A percentile compares a stretch with the other conserved stretches of the same genome.
phyloP scores from a whole-genome alignment of 2,797 vertebrate species.

The Acanthopagrus latus region DNA sequence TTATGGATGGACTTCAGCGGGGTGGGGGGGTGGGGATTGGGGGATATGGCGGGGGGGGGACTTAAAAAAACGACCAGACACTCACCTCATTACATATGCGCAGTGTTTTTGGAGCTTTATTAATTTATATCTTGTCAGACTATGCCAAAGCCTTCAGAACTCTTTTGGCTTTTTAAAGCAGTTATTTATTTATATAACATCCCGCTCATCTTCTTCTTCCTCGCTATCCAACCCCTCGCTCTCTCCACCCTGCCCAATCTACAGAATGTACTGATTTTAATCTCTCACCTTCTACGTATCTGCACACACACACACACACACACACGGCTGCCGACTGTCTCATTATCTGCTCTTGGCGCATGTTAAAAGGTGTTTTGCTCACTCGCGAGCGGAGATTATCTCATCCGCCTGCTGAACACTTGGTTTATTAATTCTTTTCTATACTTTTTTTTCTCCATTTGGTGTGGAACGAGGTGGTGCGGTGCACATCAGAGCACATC shows the following conservation, averaged over 20 bases:
- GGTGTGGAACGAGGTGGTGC: constrained; percentile 16
- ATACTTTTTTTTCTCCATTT: constrained; percentile 3
- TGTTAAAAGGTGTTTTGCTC: constrained; percentile 79
- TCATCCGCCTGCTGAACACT: constrained; percentile 51
- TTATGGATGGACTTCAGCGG: constrained; percentile 73
- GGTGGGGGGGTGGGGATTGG: background rate
- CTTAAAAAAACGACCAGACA: constrained; percentile 71
- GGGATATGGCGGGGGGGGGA: constrained; percentile 16
- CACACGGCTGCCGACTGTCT: constrained; percentile 44
- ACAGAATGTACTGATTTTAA: constrained; percentile 57
- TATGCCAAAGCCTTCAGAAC: constrained; percentile 70
- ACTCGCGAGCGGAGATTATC: constrained; percentile 73
- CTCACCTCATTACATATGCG: constrained; percentile 76
- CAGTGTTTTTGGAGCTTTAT: constrained; percentile 79
- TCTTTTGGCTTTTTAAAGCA: constrained; percentile 68
- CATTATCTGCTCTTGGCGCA: constrained; percentile 72
- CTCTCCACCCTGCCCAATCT: constrained; percentile 22
- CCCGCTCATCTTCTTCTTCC: constrained; percentile 37
- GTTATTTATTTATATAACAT: constrained; percentile 75
- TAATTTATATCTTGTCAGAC: constrained; percentile 82
- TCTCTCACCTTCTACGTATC: constrained; percentile 65
- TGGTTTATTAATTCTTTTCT: constrained; percentile 45
- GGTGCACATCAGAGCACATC: constrained; percentile 54
- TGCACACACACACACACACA: constrained; percentile 7
- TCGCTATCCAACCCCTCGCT: constrained; percentile 30